Percentiles rank a stretch among this genome's conserved stretches.
Conservation (phyloP, 2,888 invertebrate species). For the Mystacides longicornis region DNA sequence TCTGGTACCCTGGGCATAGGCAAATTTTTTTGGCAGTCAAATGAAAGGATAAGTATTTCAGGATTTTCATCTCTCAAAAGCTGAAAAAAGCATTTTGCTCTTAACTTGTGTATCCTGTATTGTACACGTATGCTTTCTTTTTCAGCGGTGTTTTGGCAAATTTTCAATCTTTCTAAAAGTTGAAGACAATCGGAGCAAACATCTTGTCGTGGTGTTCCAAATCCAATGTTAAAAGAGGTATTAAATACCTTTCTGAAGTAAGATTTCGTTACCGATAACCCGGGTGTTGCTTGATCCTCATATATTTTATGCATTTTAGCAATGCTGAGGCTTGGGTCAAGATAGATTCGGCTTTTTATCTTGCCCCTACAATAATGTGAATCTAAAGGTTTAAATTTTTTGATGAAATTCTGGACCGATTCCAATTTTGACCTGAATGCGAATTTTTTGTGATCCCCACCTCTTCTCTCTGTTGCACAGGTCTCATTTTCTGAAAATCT, state of each 20-base stretch:
- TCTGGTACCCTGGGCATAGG: slow-evolving; percentile 29
- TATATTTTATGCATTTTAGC: neutral
- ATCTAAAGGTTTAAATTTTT: neutral
- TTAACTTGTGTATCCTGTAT: neutral
- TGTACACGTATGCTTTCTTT: neutral
- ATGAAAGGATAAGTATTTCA: slow-evolving; percentile 14
- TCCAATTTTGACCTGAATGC: neutral
- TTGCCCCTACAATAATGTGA: neutral
- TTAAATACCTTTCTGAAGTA: slow-evolving; percentile 1
- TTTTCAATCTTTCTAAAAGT: neutral
- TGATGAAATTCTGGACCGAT: neutral
- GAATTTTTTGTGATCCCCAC: neutral
- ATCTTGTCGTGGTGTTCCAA: neutral
- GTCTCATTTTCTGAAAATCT: neutral
- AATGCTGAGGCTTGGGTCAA: neutral
- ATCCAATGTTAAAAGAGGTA: neutral
- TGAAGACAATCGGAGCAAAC: neutral
- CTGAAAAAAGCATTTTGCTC: neutral
- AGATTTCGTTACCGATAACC: neutral
- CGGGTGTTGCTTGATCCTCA: neutral
- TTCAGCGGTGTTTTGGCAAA: neutral
- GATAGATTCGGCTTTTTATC: neutral
- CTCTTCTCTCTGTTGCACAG: neutral
- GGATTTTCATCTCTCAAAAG: neutral
- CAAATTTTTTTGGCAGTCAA: slow-evolving; percentile 28